These are phyloP conservation scores for Sinosuthora webbiana DNA, from an alignment of 2,113 vertebrate genomes.

Conservation along the genomic window DNA sequence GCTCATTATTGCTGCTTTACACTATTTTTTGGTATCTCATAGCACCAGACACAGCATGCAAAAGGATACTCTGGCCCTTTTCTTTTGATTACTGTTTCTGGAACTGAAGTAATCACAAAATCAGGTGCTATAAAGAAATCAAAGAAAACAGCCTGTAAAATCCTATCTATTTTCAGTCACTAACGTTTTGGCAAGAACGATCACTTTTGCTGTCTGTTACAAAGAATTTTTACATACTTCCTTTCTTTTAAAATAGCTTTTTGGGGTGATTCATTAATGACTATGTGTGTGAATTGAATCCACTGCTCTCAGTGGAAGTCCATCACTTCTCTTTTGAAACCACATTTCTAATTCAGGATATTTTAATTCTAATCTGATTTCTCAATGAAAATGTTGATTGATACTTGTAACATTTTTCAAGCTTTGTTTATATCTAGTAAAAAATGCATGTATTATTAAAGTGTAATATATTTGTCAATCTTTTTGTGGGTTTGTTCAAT, in stretches of 20 bases:
- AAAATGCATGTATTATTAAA: background rate
- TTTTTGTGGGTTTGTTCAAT: background rate
- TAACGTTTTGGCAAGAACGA: fast-evolving
- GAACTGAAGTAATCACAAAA: background rate
- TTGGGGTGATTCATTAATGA: background rate
- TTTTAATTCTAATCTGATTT: background rate
- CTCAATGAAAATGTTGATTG: background rate
- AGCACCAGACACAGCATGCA: background rate
- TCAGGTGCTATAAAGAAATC: background rate
- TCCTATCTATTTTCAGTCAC: background rate
- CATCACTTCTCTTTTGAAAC: background rate
- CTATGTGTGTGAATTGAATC: background rate
- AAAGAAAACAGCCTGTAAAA: background rate
- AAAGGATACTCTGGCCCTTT: background rate
- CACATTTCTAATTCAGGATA: background rate
- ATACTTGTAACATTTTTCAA: background rate
- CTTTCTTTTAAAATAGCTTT: background rate
- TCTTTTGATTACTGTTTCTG: background rate
- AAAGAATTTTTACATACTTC: background rate
- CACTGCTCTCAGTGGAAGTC: background rate
- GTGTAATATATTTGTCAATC: background rate
- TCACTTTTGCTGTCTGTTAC: background rate
- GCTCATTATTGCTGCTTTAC: background rate
- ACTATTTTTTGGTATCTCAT: background rate
- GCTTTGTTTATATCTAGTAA: background rate